phyloP scores from a whole-genome alignment of 2,888 invertebrate genomes.

The Leptarthrus brevirostris region DNA sequence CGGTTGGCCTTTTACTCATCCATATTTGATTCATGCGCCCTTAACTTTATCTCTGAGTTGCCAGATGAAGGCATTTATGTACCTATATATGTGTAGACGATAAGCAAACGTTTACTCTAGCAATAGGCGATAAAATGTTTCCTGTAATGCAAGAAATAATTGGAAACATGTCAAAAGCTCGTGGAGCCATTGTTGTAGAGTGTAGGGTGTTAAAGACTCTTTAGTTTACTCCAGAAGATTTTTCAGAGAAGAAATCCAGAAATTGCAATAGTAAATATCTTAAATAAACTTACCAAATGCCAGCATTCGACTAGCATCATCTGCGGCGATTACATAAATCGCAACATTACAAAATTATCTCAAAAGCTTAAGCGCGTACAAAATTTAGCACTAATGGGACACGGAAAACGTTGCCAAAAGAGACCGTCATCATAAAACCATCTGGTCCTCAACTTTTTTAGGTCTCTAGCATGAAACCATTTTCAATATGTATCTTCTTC shows the following conservation, averaged over 20 bases:
- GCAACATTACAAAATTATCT: slow-evolving; percentile 34
- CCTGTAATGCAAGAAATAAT: neutral
- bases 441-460: neutral
- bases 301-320: slow-evolving; percentile 40
- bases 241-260: neutral
- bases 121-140: neutral
- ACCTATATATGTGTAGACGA: too few species aligned
- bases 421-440: neutral
- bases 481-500: slow-evolving; percentile 38
- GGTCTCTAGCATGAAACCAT: neutral
- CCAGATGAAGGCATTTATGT: neutral
- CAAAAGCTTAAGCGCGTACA: slow-evolving; percentile 6
- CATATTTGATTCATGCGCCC: slow-evolving; percentile 19
- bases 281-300: slow-evolving; percentile 31
- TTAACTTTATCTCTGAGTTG: neutral
- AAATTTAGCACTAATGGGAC: slow-evolving; percentile 24
- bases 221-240: neutral
- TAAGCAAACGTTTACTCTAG: neutral
- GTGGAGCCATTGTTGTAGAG: neutral
- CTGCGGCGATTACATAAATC: slow-evolving; percentile 44
- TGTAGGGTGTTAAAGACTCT: slow-evolving; percentile 15
- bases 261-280: slow-evolving; percentile 14
- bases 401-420: slow-evolving; percentile 19
- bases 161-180: neutral
- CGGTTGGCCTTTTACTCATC: slow-evolving; percentile 40